Percentiles rank a stretch among this genome's conserved stretches.
These are phyloP conservation scores for Lemur catta DNA, from an alignment of 2,797 vertebrate genomes.

Conservation along the genomic window DNA sequence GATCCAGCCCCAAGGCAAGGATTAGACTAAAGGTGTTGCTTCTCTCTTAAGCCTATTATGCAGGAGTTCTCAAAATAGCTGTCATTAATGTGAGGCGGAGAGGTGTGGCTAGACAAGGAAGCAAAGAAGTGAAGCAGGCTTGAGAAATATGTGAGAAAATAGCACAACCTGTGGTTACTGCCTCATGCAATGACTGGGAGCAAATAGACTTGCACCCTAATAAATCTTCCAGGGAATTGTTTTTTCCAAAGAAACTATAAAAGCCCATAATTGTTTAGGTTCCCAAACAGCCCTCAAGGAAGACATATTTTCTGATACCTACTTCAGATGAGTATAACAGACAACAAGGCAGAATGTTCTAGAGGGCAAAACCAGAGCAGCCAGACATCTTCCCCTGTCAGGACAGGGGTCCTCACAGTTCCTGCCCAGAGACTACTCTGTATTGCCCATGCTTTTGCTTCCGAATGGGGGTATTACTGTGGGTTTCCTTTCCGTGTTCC, in stretches of 20 bases:
- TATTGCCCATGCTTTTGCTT: background rate
- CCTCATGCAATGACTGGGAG: background rate
- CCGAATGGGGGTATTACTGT: rapidly evolving
- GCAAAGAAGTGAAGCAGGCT: background rate
- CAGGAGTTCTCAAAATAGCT: background rate
- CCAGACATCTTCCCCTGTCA: background rate
- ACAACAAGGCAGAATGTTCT: background rate
- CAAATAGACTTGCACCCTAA: background rate
- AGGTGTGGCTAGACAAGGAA: background rate
- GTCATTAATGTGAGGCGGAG: background rate
- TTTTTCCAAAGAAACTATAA: background rate
- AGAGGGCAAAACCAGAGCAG: background rate
- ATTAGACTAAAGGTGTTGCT: background rate
- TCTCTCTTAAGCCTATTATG: background rate
- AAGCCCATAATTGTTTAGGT: background rate
- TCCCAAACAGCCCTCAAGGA: background rate
- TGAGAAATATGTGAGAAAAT: background rate
- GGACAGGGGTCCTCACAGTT: too few relatives aligned
- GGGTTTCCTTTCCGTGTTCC: background rate
- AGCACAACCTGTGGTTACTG: background rate
- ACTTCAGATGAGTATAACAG: background rate
- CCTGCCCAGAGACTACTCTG: background rate
- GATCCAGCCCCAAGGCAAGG: background rate
- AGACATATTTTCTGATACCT: background rate
- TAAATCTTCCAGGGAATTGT: background rate